A percentile compares a stretch with the other conserved stretches of the same genome.
These are phyloP conservation scores for Gnathonemus echidnorhynchus DNA, from an alignment of 2,113 vertebrate species.

Conservation along the genomic window DNA sequence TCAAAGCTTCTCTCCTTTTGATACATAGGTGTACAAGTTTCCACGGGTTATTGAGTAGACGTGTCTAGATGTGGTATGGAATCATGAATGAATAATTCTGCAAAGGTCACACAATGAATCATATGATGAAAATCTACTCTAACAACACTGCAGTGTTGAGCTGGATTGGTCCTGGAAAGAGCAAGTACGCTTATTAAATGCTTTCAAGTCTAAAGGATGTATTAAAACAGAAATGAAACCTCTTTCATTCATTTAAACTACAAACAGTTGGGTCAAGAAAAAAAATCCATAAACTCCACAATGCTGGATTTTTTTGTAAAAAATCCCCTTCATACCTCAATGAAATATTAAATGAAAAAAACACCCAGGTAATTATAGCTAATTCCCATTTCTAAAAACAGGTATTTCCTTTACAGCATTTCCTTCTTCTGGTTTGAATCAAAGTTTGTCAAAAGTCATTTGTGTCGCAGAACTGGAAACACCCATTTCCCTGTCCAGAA, in stretches of 20 bases:
- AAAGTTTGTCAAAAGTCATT: neutral
- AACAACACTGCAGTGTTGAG: neutral
- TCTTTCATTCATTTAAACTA: neutral
- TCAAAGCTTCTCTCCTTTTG: neutral
- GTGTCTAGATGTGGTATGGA: neutral
- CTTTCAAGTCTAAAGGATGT: neutral
- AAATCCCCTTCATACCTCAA: neutral
- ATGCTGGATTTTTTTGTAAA: neutral
- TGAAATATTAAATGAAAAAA: neutral
- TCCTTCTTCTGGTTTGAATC: neutral
- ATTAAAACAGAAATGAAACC: neutral
- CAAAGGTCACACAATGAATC: neutral
- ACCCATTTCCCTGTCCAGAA: neutral
- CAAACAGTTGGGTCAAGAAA: neutral
- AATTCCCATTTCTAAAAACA: neutral
- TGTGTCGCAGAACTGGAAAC: neutral
- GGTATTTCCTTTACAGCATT: neutral
- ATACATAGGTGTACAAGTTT: neutral
- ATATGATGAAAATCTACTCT: neutral
- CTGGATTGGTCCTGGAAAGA: neutral
- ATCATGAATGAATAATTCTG: slow-evolving; percentile 7
- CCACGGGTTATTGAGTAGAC: neutral
- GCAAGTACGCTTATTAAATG: neutral
- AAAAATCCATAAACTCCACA: neutral
- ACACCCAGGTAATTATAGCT: neutral